Evolutionary conservation across 2,113 vertebrate genomes (phyloP), one percentile per base, ranked within the genome.

Genomic region (Hystrix brachyura): DNA sequence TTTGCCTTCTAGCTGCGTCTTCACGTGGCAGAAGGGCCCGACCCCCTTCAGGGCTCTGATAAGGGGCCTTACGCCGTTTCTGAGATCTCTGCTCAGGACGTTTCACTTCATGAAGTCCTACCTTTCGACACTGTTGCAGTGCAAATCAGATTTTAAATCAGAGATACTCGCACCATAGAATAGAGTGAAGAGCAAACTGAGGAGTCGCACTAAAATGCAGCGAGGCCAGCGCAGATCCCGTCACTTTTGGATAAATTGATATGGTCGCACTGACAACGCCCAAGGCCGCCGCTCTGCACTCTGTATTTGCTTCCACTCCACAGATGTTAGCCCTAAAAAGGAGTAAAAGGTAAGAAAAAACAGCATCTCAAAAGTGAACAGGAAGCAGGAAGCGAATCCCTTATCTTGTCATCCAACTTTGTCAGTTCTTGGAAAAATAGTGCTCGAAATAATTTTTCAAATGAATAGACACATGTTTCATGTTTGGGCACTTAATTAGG

Each of bases 401-500:
- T 51, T 91, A 46, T 65, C 87, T 64, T 85, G 90, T 55, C 89
- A 95, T 95, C 2, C 76, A 5, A 80, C 14, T 72, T 96, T 1
- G 64, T 78, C 48, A 92, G 60, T 87, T 95, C 87, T 94, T 93
- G 85, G 62, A 46, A 55, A 92, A 88, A 85, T 59, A 53, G 92
- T 69, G 25, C 12, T 87, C 97, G 2, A 14, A 97, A 67, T 83
- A 90, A 78, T 98, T 98, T 97, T 97, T 89, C 96, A 96, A 91
- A 91, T 69, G 32, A 97, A 97, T 65, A 96, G 55, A 93, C 82
- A 91, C 38, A 65, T 79, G 38, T 96, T 85, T 94, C 96, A 72
- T 14, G 46, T 98, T 96, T 96, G 79, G 94, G 87, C 48, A 69
- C 92, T 97, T 98, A 78, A 95, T 98, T 98, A 97, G 88, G 57